These are phyloP conservation scores for Apodemus agrarius DNA, from an alignment of 2,797 vertebrate species.

Conservation along the genomic window DNA sequence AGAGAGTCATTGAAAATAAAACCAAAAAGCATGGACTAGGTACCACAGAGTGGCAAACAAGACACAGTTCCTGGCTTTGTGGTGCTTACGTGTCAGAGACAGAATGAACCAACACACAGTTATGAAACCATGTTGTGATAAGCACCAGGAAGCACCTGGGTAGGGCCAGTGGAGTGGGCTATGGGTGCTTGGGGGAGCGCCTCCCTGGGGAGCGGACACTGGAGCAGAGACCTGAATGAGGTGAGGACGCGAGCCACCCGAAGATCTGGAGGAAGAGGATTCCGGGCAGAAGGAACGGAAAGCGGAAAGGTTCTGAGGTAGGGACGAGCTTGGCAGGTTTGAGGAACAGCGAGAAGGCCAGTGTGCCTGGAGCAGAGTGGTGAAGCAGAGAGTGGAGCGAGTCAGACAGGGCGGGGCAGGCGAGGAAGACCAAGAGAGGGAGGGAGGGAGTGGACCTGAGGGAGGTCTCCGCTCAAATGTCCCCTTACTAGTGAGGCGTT, in stretches of 20 bases:
- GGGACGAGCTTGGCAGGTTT: conserved; percentile 81
- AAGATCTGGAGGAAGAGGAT: conserved; percentile 81
- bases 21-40: neutral
- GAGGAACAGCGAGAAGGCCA: conserved; percentile 81
- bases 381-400: conserved; percentile 77
- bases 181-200: conserved; percentile 39
- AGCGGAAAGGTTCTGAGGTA: conserved; percentile 82
- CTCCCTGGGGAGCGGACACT: conserved; percentile 71
- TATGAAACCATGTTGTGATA: conserved; percentile 36
- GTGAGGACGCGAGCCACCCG: conserved; percentile 78
- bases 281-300: conserved; percentile 80
- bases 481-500: conserved; percentile 65
- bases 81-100: conserved; percentile 60
- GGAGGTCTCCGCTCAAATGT: conserved; percentile 77
- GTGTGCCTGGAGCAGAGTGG: conserved; percentile 81
- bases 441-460: conserved; percentile 35
- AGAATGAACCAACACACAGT: conserved; percentile 49
- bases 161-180: neutral
- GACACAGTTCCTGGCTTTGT: conserved; percentile 62
- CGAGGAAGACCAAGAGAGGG: neutral
- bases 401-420: conserved; percentile 64
- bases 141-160: conserved; percentile 35
- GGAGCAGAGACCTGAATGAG: conserved; percentile 82
- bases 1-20: conserved; percentile 36
- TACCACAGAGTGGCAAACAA: conserved; percentile 46